Evolutionary conservation across 2,113 vertebrate genomes (phyloP).

Genomic region (Nestor notabilis): DNA sequence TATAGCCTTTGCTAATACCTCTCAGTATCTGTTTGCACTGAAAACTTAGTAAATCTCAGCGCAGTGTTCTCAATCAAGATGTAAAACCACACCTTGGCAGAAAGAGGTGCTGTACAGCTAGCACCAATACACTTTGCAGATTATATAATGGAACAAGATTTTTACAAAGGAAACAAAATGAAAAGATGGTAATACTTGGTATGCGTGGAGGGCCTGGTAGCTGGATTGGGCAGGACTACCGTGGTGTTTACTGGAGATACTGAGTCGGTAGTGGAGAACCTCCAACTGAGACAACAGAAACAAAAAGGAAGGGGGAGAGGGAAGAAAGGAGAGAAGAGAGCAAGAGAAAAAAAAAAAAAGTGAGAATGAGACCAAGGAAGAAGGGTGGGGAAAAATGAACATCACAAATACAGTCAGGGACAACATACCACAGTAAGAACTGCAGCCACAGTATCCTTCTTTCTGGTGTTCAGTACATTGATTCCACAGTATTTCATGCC

Average conservation of each 20-base stretch:
- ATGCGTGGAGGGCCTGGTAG: conserved; percentile 95
- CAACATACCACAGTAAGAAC: conserved; percentile 37
- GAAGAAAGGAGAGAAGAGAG: conserved; percentile 44
- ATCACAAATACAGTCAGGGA: conserved; percentile 69
- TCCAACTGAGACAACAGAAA: conserved; percentile 92
- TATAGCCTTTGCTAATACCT: neutral
- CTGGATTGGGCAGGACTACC: conserved; percentile 87
- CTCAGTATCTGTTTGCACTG: neutral
- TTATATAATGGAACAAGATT: conserved; percentile 47
- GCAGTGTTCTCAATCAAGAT: neutral
- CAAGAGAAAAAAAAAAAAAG: conserved; percentile 49
- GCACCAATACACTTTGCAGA: conserved; percentile 44
- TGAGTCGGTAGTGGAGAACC: conserved; percentile 96
- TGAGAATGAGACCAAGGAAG: conserved; percentile 63
- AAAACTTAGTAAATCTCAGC: neutral
- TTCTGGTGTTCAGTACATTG: neutral
- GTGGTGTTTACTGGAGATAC: conserved; percentile 94
- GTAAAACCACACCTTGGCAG: neutral
- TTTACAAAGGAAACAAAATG: conserved; percentile 62
- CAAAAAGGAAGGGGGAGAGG: conserved; percentile 37
- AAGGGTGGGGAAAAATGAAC: conserved; percentile 55
- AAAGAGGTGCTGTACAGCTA: neutral
- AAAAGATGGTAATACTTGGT: conserved; percentile 96
- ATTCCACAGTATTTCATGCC: neutral
- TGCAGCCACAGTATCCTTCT: conserved; percentile 33